Evolutionary conservation across 1,140 invertebrate genomes (phyloP).

Genomic region (Doryteuthis pealeii): DNA sequence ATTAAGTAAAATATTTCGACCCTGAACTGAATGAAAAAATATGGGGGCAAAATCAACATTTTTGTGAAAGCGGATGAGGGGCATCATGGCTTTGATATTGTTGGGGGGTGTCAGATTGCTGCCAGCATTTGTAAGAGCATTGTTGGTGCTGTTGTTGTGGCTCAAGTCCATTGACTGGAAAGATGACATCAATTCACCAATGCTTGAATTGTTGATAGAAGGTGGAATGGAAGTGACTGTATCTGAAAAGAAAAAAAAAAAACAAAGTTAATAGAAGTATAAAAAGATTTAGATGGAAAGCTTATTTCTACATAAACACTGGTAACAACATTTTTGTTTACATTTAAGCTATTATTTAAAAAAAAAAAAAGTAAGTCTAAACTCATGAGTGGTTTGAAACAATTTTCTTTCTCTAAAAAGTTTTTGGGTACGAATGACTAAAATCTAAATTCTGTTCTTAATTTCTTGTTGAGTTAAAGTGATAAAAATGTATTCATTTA

Average conservation of each 20-base stretch:
- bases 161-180: neutral
- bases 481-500: too few species aligned
- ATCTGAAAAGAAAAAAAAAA: constrained; percentile 1
- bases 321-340: too few species aligned
- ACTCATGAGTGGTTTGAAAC: too few species aligned
- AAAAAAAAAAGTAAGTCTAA: too few species aligned
- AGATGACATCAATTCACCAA: neutral
- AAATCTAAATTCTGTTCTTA: too few species aligned
- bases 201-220: neutral
- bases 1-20: constrained; percentile 77
- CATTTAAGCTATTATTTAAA: too few species aligned
- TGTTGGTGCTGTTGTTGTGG: constrained; percentile 7
- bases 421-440: too few species aligned
- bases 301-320: neutral
- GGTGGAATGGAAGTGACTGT: neutral
- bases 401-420: too few species aligned
- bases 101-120: constrained; percentile 20
- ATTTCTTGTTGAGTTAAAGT: too few species aligned
- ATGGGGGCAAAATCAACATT: constrained; percentile 45
- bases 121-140: neutral
- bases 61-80: constrained; percentile 38
- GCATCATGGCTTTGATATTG: constrained; percentile 18
- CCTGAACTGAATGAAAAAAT: constrained; percentile 68
- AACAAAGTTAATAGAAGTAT: neutral
- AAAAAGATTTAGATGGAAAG: neutral